A percentile compares a stretch with the other conserved stretches of the same genome.
Conservation (phyloP, 92 coral and sea anemone species). For the Metridium senile region DNA sequence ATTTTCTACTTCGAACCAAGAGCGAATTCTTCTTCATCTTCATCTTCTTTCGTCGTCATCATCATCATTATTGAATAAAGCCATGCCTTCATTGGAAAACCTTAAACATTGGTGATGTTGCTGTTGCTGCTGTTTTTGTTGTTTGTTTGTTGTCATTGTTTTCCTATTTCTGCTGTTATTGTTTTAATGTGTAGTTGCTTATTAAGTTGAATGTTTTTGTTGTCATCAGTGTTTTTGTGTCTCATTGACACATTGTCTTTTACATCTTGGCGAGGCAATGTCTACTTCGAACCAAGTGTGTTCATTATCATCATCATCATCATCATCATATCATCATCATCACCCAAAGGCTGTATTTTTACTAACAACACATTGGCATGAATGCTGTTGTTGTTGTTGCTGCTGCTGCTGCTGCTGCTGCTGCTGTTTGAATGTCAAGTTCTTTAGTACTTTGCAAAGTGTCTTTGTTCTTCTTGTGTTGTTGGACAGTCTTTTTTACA, state of each 20-base stretch:
- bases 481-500: background rate
- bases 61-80: background rate
- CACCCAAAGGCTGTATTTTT: background rate
- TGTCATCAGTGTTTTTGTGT: background rate
- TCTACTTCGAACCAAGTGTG: slow-evolving; percentile 27
- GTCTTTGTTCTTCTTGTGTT: background rate
- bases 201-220: background rate
- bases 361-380: background rate
- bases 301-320: background rate
- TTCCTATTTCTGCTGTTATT: background rate
- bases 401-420: slow-evolving; percentile 1
- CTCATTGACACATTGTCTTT: background rate
- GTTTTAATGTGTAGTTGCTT: background rate
- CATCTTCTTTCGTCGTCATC: too few species aligned
- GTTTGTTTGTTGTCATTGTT: background rate
- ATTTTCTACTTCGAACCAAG: slow-evolving; percentile 22
- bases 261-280: slow-evolving; percentile 18
- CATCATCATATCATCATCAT: slow-evolving; percentile 4
- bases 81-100: too few species aligned
- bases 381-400: background rate
- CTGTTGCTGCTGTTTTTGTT: slow-evolving; percentile 2
- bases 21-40: slow-evolving; percentile 29
- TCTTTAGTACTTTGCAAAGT: background rate
- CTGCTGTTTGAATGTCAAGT: background rate
- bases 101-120: background rate